Evolutionary conservation across 2,113 vertebrate genomes (phyloP), one percentile per base, ranked within the genome.

Genomic region (Siniperca knerii): DNA sequence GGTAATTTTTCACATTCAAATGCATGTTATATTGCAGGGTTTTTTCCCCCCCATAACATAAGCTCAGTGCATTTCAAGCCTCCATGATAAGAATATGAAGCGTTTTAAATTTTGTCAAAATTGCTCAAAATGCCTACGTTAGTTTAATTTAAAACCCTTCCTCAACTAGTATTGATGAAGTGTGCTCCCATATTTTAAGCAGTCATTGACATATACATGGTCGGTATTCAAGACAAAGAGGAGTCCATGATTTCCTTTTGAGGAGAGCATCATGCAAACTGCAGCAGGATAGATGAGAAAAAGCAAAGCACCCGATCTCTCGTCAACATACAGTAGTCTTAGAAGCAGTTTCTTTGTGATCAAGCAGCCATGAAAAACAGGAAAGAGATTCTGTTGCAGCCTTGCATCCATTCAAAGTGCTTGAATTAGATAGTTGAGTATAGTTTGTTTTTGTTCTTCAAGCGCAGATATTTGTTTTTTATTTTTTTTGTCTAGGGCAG

Each of bases 251-350:
- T 87, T 88, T 83, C 75, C 66, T 52, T 83, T 82, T 40, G 25
- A 82, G 77, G 79, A 85, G 62, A 82, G 84, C 73, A 2, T 90
- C 94, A 94, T 94, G 94, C 93, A 93, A 90, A 87, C 86, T 72
- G 88, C 90, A 89, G 91, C 86, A 68, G 76, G 79, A 76, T 35
- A 83, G 69, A 89, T 68, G 81, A 80, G 33, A 78, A 73, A 81
- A 92, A 89, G 82, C 87, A 57, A 86, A 88, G 81, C 74, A 6
- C 37, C 66, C 15, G 11, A 67, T 74, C 71, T 76, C 70, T 71
- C n/a, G 8, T 72, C 33, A 4, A 54, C 16, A 37, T 37, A 37
- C 35, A 37, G 11, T 1, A 33, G 82, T 88, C 55, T 76, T 46
- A 61, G 57, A 79, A 84, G 85, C 85, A 84, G 86, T 86, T 85